Evolutionary conservation across 2,888 invertebrate species (phyloP).

Genomic region (Limnephilus auricula): DNA sequence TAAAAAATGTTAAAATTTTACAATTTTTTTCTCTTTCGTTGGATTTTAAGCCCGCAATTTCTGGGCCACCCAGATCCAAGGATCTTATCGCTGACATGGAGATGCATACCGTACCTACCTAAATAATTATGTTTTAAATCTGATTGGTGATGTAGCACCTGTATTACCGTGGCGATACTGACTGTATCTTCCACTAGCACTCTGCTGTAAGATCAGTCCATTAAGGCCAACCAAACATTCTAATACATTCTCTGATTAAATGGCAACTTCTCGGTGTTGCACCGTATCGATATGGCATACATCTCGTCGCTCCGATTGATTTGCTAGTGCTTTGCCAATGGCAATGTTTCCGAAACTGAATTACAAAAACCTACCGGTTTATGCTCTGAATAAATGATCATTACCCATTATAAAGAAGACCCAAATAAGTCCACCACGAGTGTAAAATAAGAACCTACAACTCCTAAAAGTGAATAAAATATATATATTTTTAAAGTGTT

Average conservation of each 20-base stretch:
- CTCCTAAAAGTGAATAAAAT: too few relatives aligned
- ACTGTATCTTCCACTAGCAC: neutral
- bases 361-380: neutral
- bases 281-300: neutral
- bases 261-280: neutral
- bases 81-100: neutral
- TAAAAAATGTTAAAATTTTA: too few relatives aligned
- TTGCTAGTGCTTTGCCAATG: neutral
- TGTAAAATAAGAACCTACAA: too few relatives aligned
- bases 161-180: neutral
- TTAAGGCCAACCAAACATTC: neutral
- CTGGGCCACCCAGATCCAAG: too few relatives aligned
- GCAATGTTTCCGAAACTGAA: neutral
- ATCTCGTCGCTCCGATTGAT: constrained; percentile 10
- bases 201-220: neutral
- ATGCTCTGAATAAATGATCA: too few relatives aligned
- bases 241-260: neutral
- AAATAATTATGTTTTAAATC: neutral
- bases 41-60: too few relatives aligned
- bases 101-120: neutral
- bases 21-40: too few relatives aligned
- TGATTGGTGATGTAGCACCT: neutral
- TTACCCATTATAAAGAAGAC: too few relatives aligned
- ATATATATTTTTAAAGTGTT: too few relatives aligned
- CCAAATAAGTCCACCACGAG: too few relatives aligned